Evolutionary conservation across 92 coral and sea anemone species (phyloP).

Genomic region (Paramuricea clavata): DNA sequence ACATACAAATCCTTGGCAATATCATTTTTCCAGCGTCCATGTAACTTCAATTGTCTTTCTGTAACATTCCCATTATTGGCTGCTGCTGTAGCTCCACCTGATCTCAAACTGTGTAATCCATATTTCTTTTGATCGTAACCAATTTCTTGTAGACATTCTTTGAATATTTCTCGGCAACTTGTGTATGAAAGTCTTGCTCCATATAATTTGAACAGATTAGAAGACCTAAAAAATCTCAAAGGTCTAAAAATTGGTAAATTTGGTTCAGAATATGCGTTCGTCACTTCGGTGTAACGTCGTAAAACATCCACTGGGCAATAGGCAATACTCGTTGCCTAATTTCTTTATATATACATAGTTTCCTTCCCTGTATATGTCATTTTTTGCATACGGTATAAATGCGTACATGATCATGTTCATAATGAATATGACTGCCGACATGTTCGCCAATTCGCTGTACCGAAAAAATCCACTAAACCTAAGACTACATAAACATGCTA

Average conservation of each 20-base stretch:
- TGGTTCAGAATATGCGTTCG: not conserved
- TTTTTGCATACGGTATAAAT: conserved; percentile 23
- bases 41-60: no score
- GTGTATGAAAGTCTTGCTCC: conserved; percentile 22
- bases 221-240: conserved; percentile 24
- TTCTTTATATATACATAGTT: conserved; percentile 5
- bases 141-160: not conserved
- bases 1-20: not conserved
- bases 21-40: not conserved
- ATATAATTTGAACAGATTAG: conserved; percentile 31
- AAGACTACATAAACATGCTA: conserved; percentile 7
- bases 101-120: not conserved
- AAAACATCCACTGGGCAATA: conserved; percentile 12
- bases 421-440: conserved; percentile 9
- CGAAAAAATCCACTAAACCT: conserved; percentile 38
- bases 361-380: conserved; percentile 20
- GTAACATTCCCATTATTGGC: conserved; percentile 19
- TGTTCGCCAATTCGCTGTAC: conserved; percentile 31
- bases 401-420: not conserved
- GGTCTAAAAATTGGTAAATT: conserved; percentile 25
- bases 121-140: not conserved
- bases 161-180: not conserved
- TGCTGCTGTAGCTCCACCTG: conserved; percentile 5
- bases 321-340: not conserved
- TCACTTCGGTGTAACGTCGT: conserved; percentile 16